Base-by-base conservation (phyloP, 2,888 invertebrate species). In the Plemyria rubiginata region DNA sequence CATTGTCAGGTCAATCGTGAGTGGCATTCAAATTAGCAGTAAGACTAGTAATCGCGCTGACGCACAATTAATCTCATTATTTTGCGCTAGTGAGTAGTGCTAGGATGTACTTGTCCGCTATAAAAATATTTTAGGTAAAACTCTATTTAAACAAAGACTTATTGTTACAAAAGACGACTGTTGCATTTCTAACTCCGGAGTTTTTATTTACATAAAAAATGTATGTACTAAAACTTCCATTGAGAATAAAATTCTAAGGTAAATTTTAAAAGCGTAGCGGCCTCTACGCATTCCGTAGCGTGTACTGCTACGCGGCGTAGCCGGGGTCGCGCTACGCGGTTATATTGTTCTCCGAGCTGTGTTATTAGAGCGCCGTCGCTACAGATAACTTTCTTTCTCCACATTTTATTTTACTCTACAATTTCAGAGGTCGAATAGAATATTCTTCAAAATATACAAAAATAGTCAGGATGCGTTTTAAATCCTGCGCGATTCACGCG, bases 201-300 rank as follows among this genome's bases (percentile, higher is more conserved):
- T 5, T 41, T 41, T 8, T 13, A 13, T 41, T 45, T 16, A 45
- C 3, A 16, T 45, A 11, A 7, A 43, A 16, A 16, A 45, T 22
- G 22, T 22, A 22, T 22, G 8, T 45, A 16, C 2, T 45, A 0
- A 15, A 45, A 45, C 11, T 45, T 2, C 11, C 16, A 16, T 45
- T 45, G 9, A 45, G 16, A 45, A 16, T 16, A 45, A 45, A 45
- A 51, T 51, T 51, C 16, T 38, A 51, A 16, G 11, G 51, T 16
- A 32, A 36, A 22, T n/a, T 48, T 12, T 38, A 46, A 55, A 55
- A 40, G 28, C 49, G 53, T 54, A 52, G 52, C 63, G 68, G 60
- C 63, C 59, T 56, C 59, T 59, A 59, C 63, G 51, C 55, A 45
- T 46, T 38, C 28, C 43, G 61, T 55, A 58, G 54, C 38, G 0